These are phyloP conservation scores for Scaptomyza reducta DNA, from an alignment of 2,888 invertebrate species.

Conservation along the genomic window DNA sequence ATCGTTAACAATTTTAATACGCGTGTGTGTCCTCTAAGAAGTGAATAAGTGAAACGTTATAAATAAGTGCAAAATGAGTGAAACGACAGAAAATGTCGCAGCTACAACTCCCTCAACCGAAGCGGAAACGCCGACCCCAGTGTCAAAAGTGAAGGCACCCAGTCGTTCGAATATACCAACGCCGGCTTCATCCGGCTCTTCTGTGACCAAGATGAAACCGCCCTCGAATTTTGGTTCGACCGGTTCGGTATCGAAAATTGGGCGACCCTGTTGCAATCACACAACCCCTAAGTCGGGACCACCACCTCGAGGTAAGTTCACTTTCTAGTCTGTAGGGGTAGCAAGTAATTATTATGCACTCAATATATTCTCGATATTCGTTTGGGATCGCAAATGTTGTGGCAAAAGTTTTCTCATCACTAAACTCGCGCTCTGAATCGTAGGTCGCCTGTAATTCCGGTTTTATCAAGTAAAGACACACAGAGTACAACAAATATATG, in stretches of 20 bases:
- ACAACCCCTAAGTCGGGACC: conserved; percentile 80
- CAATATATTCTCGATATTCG: neutral
- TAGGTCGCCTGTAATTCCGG: conserved; percentile 47
- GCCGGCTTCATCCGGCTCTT: conserved; percentile 74
- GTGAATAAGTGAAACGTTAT: conserved; percentile 22
- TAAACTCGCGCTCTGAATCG: conserved; percentile 13
- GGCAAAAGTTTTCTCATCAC: neutral
- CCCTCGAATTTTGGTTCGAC: conserved; percentile 75
- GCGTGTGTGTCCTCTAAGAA: conserved; percentile 54
- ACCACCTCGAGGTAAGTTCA: conserved; percentile 80
- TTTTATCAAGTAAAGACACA: conserved; percentile 39
- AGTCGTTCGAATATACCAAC: conserved; percentile 69
- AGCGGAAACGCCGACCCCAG: conserved; percentile 22
- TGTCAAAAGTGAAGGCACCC: conserved; percentile 25
- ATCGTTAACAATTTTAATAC: conserved; percentile 43
- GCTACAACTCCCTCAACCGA: conserved; percentile 5
- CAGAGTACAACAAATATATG: neutral
- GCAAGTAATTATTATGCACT: neutral
- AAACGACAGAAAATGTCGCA: conserved; percentile 37
- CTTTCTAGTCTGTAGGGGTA: neutral
- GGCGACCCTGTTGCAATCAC: conserved; percentile 78
- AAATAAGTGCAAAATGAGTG: conserved; percentile 74
- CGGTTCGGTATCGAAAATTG: conserved; percentile 79
- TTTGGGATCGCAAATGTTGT: neutral
- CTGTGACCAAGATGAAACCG: conserved; percentile 66